These are phyloP conservation scores for Actinia equina DNA, from an alignment of 64 coral and sea anemone genomes.

Conservation along the genomic window DNA sequence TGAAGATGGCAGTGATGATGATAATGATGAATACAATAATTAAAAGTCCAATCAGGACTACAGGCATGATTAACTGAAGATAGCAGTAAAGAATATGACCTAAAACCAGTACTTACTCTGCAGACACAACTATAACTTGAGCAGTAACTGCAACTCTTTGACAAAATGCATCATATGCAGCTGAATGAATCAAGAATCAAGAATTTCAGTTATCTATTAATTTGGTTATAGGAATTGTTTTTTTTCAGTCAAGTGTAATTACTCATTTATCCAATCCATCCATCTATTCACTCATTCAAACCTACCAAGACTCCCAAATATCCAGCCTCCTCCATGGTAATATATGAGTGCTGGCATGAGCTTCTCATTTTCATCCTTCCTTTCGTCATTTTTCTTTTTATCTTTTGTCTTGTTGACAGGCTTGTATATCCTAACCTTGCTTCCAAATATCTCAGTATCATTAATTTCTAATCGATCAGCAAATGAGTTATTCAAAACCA, in stretches of 20 bases:
- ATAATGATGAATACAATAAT: too few relatives aligned
- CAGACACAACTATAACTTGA: slow-evolving; percentile 76
- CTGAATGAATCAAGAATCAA: slow-evolving; percentile 25
- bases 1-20: too few relatives aligned
- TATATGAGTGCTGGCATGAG: slow-evolving; percentile 73
- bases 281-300: background rate
- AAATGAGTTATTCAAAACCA: slow-evolving; percentile 49
- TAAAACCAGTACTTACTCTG: slow-evolving; percentile 42
- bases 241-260: too few relatives aligned
- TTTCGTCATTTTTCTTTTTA: slow-evolving; percentile 14
- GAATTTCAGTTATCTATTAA: too few relatives aligned
- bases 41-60: too few relatives aligned
- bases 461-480: slow-evolving; percentile 53
- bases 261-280: background rate
- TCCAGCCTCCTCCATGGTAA: slow-evolving; percentile 83
- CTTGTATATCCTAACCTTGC: slow-evolving; percentile 76
- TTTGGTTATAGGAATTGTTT: too few relatives aligned
- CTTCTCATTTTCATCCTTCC: background rate
- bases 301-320: slow-evolving; percentile 70
- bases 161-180: slow-evolving; percentile 84
- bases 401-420: slow-evolving; percentile 55
- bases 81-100: background rate
- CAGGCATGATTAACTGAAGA: too few relatives aligned
- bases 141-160: slow-evolving; percentile 61
- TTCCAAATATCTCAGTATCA: slow-evolving; percentile 88